phyloP scores from a whole-genome alignment of 2,797 vertebrate species.

The Taenioides sp. region DNA sequence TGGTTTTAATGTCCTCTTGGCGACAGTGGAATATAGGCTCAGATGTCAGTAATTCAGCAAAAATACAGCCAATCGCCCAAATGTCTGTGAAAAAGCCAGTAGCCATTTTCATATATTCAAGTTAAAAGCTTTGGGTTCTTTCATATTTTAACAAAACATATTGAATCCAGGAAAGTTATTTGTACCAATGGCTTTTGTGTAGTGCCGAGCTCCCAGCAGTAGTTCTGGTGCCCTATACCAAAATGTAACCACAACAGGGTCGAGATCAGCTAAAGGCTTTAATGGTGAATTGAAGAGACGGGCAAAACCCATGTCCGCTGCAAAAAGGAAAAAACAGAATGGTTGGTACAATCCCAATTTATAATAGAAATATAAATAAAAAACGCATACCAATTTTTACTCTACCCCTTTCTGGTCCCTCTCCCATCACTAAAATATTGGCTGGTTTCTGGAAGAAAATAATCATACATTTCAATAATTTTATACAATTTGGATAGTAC shows the following conservation, averaged over 20 bases:
- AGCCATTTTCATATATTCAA: not conserved
- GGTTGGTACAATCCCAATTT: not conserved
- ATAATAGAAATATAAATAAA: not conserved
- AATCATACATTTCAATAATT: slow-evolving; percentile 8
- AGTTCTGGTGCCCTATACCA: slow-evolving; percentile 99
- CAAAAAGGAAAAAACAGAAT: slow-evolving; percentile 1
- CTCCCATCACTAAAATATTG: slow-evolving; percentile 99
- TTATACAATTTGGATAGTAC: not conserved
- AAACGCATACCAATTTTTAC: slow-evolving; percentile 96
- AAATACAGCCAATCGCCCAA: slow-evolving; percentile 99
- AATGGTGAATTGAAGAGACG: slow-evolving; percentile 99
- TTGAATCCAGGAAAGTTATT: not conserved
- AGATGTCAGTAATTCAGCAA: slow-evolving; percentile 98
- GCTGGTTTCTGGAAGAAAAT: slow-evolving; percentile 91
- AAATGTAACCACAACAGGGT: slow-evolving; percentile 99
- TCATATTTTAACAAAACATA: not conserved
- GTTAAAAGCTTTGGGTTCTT: not conserved
- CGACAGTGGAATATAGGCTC: slow-evolving; percentile 99
- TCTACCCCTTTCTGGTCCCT: slow-evolving; percentile 98
- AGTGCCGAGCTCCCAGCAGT: slow-evolving; percentile 97
- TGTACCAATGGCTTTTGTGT: slow-evolving; percentile 99
- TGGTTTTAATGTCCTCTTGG: slow-evolving; percentile 99
- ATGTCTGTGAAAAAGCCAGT: slow-evolving; percentile 82
- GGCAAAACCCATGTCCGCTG: slow-evolving; percentile 99
- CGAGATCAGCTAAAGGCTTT: slow-evolving; percentile 99